These are phyloP conservation scores for Calameuta pallipes DNA, from an alignment of 2,888 invertebrate species.

Conservation along the genomic window DNA sequence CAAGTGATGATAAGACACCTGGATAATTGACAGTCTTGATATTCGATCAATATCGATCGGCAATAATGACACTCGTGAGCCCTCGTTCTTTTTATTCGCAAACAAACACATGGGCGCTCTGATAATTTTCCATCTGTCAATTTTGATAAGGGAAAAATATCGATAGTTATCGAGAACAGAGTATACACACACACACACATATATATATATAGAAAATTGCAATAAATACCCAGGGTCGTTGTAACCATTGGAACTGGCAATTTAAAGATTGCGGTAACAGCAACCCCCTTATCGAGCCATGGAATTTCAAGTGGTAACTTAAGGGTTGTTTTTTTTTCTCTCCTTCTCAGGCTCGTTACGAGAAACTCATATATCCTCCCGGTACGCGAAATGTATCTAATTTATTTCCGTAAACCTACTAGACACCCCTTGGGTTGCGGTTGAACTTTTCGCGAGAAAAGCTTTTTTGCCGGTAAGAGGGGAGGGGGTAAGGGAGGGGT, in stretches of 20 bases:
- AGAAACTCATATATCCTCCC: neutral
- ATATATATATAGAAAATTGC: neutral
- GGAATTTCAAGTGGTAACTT: neutral
- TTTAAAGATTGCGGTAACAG: neutral
- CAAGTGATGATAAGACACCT: too few species aligned
- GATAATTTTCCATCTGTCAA: too few species aligned
- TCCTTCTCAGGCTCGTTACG: neutral
- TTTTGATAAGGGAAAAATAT: too few species aligned
- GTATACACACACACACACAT: too few species aligned
- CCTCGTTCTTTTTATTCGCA: too few species aligned
- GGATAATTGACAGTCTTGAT: too few species aligned
- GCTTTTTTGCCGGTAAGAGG: neutral
- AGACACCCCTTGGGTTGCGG: neutral
- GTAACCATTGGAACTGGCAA: neutral
- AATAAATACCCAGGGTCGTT: neutral
- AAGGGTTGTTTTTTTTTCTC: neutral
- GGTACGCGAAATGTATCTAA: neutral
- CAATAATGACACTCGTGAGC: too few species aligned
- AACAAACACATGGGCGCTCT: too few species aligned
- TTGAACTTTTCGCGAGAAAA: neutral
- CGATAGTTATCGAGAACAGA: too few species aligned
- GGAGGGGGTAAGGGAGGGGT: constrained; percentile 7
- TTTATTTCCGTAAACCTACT: neutral
- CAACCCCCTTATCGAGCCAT: neutral
- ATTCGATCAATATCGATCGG: too few species aligned